phyloP scores from a whole-genome alignment of 2,888 invertebrate genomes.

The Camptogramma bilineatum region DNA sequence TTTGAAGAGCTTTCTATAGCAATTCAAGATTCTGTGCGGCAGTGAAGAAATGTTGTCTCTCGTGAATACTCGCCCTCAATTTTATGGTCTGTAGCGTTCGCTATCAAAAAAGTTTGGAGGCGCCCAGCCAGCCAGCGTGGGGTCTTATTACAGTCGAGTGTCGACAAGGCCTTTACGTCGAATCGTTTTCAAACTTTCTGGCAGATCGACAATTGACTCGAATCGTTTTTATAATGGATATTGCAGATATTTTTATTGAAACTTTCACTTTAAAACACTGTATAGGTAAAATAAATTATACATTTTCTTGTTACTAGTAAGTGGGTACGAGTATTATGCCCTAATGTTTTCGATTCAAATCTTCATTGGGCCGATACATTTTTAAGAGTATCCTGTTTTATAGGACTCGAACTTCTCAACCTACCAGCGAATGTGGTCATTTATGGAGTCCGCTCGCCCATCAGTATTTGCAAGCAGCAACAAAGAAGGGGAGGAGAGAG shows the following conservation, averaged over 20 bases:
- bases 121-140: conserved; percentile 24
- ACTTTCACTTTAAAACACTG: too few species aligned
- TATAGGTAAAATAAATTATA: too few species aligned
- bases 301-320: too few species aligned
- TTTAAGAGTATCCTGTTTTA: background rate
- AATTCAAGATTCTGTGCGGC: conserved; percentile 16
- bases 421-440: conserved; percentile 98
- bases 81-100: conserved; percentile 34
- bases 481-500: conserved; percentile 95
- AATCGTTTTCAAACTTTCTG: conserved; percentile 34
- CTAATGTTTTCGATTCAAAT: too few species aligned
- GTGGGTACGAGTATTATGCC: too few species aligned
- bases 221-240: conserved; percentile 12
- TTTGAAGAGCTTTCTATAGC: conserved; percentile 5
- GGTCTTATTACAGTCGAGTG: conserved; percentile 27
- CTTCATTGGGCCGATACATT: background rate
- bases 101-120: conserved; percentile 41
- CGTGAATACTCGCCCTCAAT: conserved; percentile 26
- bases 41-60: conserved; percentile 31
- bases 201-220: conserved; percentile 15
- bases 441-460: conserved; percentile 95
- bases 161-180: conserved; percentile 30
- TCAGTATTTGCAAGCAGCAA: conserved; percentile 94
- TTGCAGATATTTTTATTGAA: too few species aligned
- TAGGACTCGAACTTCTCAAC: conserved; percentile 97